Evolutionary conservation across 2,797 vertebrate genomes (phyloP).

Genomic region (Heteromormyrus szaboi): DNA sequence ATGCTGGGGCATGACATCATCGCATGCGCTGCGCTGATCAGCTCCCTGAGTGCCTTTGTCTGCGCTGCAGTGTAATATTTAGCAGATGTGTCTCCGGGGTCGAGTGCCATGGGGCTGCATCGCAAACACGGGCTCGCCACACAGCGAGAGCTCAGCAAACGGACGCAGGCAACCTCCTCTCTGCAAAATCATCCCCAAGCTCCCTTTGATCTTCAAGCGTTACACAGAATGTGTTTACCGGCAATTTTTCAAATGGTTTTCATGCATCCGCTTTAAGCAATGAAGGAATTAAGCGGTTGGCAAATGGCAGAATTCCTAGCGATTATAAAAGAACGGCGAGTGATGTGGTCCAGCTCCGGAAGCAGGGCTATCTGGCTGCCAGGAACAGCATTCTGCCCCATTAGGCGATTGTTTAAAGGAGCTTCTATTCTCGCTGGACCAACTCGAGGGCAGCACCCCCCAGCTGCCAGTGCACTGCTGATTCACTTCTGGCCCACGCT

Average conservation of each 20-base stretch:
- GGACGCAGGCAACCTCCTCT: neutral
- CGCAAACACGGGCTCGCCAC: neutral
- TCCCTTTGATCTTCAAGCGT: neutral
- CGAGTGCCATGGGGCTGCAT: neutral
- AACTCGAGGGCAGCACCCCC: conserved; percentile 32
- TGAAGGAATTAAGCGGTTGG: neutral
- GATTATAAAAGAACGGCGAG: neutral
- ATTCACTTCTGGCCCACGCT: conserved; percentile 32
- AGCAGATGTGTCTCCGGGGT: neutral
- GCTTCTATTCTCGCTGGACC: neutral
- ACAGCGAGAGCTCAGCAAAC: neutral
- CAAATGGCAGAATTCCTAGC: neutral
- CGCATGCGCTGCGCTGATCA: neutral
- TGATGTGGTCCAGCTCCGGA: neutral
- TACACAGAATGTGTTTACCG: neutral
- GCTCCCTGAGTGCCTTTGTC: neutral
- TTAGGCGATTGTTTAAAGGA: conserved; percentile 17
- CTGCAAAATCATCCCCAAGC: neutral
- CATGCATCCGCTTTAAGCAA: neutral
- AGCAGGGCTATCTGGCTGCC: neutral
- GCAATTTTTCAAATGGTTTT: neutral
- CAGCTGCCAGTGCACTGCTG: conserved; percentile 37
- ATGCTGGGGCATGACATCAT: neutral
- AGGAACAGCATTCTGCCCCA: conserved; percentile 6
- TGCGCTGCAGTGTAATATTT: conserved; percentile 19